Conservation (phyloP, 2,113 vertebrate species). For the Corythoichthys haematopterus region DNA sequence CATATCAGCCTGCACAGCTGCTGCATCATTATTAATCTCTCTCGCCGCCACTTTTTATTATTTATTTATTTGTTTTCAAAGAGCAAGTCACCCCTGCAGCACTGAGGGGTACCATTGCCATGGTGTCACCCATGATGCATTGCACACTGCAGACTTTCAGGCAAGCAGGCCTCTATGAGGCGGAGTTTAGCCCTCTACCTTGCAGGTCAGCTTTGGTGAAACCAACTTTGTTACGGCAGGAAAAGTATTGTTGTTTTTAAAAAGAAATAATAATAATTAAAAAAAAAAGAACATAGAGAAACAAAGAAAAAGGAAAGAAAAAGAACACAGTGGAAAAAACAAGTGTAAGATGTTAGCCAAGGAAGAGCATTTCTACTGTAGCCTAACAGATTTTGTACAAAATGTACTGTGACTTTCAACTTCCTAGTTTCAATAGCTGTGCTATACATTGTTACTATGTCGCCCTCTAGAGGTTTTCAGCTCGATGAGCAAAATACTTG, state of each 20-base stretch:
- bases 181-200: conserved; percentile 85
- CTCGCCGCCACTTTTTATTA: not conserved
- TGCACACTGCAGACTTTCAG: conserved; percentile 78
- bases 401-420: too few relatives aligned
- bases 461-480: conserved; percentile 54
- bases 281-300: conserved; percentile 59
- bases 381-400: not conserved
- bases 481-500: not conserved
- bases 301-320: conserved; percentile 35
- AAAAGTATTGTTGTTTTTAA: conserved; percentile 37
- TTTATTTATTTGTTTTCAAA: conserved; percentile 18
- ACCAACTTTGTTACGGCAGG: conserved; percentile 90
- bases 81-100: conserved; percentile 34
- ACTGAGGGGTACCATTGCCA: conserved; percentile 39
- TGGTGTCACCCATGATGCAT: conserved; percentile 69
- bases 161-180: conserved; percentile 63
- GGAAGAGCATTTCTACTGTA: conserved; percentile 41
- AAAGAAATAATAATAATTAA: conserved; percentile 51
- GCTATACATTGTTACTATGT: conserved; percentile 21
- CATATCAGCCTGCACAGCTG: not conserved
- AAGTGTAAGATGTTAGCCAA: conserved; percentile 82
- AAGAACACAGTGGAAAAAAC: conserved; percentile 60
- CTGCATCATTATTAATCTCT: not conserved
- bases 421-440: too few relatives aligned
- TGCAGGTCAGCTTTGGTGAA: conserved; percentile 98